Evolutionary conservation across 37 sponge, comb jelly and placozoan species (phyloP).

Genomic region (Haliclona indistincta): DNA sequence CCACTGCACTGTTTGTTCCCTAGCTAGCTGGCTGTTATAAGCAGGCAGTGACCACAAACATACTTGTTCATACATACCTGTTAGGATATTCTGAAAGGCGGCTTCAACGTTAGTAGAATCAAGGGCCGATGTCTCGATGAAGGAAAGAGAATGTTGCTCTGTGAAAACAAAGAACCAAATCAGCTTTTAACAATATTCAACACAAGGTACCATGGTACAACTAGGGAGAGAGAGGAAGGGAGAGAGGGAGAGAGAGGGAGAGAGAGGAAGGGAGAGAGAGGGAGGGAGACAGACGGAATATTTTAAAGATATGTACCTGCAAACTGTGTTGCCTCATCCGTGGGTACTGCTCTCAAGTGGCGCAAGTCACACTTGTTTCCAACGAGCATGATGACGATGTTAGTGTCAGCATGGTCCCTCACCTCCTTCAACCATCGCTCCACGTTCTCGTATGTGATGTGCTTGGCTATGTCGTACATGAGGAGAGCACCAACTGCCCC

Average conservation of each 20-base stretch:
- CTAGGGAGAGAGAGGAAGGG: too few relatives aligned
- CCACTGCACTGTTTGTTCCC: too few relatives aligned
- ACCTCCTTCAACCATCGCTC: constrained; percentile 99
- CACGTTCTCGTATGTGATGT: constrained; percentile 97
- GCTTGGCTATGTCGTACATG: constrained; percentile 98
- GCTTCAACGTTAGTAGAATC: constrained; percentile 97
- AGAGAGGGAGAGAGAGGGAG: too few relatives aligned
- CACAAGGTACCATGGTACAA: too few relatives aligned
- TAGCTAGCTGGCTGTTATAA: too few relatives aligned
- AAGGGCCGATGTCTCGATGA: constrained; percentile 98
- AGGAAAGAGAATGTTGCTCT: constrained; percentile 92
- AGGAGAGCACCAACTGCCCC: constrained; percentile 98
- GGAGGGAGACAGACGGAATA: too few relatives aligned
- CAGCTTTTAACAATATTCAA: too few relatives aligned
- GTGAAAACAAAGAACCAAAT: too few relatives aligned
- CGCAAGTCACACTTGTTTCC: constrained; percentile 99
- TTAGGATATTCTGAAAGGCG: constrained; percentile 96
- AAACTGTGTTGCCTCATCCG: constrained; percentile 88
- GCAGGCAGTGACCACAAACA: not conserved
- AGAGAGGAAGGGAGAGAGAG: too few relatives aligned
- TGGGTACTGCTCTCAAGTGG: constrained; percentile 96
- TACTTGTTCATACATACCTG: constrained; percentile 53
- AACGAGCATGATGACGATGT: constrained; percentile 99
- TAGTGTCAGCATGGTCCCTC: constrained; percentile 92
- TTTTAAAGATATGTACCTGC: constrained; percentile 61